A percentile compares a stretch with the other conserved stretches of the same genome.
Conservation (phyloP, 2,797 vertebrate genomes). For the Cynopterus sphinx region DNA sequence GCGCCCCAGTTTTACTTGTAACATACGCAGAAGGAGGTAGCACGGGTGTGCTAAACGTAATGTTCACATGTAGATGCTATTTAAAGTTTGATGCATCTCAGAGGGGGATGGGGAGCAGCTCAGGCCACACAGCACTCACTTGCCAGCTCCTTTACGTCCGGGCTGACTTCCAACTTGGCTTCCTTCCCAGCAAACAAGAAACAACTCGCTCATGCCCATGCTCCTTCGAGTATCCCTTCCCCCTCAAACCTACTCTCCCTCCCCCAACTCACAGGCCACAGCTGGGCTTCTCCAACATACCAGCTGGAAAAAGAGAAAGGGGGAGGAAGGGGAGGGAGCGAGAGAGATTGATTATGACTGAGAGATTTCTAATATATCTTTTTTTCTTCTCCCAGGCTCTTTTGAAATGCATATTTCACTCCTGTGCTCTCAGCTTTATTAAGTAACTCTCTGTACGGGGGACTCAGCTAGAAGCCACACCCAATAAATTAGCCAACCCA, state of each 20-base stretch:
- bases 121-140: not conserved
- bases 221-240: conserved; percentile 35
- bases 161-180: conserved; percentile 72
- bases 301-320: conserved; percentile 2
- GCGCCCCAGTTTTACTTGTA: not conserved
- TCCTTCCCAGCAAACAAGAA: conserved; percentile 68
- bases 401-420: conserved; percentile 21
- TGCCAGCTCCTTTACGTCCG: conserved; percentile 55
- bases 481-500: not conserved
- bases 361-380: not conserved
- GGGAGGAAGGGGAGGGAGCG: not conserved
- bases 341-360: too few species aligned
- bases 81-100: not conserved
- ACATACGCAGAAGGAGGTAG: not conserved
- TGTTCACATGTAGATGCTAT: not conserved
- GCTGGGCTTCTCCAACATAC: conserved; percentile 45
- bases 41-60: not conserved
- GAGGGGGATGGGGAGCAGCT: not conserved
- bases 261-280: conserved; percentile 47
- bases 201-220: conserved; percentile 47
- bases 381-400: conserved; percentile 37
- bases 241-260: not conserved
- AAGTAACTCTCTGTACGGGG: not conserved
- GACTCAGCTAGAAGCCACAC: conserved; percentile 29
- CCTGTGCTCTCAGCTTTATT: not conserved